Percentiles rank a stretch among this genome's conserved stretches.
These are phyloP conservation scores for Coturnix japonica DNA, from an alignment of 2,113 vertebrate species.

Conservation along the genomic window DNA sequence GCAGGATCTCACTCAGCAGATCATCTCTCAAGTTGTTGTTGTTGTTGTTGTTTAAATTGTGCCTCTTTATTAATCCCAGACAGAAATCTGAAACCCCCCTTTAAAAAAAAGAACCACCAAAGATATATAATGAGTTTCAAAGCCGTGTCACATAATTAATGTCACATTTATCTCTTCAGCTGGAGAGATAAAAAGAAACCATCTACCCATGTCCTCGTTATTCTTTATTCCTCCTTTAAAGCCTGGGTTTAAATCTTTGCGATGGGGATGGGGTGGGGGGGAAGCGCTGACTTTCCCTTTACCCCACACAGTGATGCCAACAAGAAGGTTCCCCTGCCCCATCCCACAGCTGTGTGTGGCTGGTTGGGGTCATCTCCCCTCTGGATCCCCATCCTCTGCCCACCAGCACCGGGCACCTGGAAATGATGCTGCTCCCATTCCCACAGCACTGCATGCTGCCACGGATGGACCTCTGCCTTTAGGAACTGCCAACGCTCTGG, in stretches of 20 bases:
- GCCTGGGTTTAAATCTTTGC: background rate
- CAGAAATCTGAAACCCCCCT: constrained; percentile 52
- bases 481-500: fast-evolving
- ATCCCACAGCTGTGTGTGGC: fast-evolving
- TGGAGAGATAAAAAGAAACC: constrained; percentile 71
- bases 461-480: too few species aligned
- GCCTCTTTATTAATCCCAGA: constrained; percentile 70
- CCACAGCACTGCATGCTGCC: background rate
- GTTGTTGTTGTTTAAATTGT: background rate
- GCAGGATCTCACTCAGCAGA: constrained; percentile 45
- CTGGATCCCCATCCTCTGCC: background rate
- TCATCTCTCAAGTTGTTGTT: constrained; percentile 58
- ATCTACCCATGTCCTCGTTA: constrained; percentile 61
- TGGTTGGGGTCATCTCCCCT: background rate
- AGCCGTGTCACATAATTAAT: constrained; percentile 71
- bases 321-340: background rate
- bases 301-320: background rate
- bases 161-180: constrained; percentile 72
- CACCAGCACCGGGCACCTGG: background rate
- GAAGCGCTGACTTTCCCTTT: constrained; percentile 22
- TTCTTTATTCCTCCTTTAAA: constrained; percentile 64
- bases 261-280: background rate
- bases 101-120: background rate
- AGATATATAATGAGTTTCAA: constrained; percentile 68
- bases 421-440: background rate